phyloP scores from a whole-genome alignment of 64 coral and sea anemone species.

The Stichodactyla helianthus region DNA sequence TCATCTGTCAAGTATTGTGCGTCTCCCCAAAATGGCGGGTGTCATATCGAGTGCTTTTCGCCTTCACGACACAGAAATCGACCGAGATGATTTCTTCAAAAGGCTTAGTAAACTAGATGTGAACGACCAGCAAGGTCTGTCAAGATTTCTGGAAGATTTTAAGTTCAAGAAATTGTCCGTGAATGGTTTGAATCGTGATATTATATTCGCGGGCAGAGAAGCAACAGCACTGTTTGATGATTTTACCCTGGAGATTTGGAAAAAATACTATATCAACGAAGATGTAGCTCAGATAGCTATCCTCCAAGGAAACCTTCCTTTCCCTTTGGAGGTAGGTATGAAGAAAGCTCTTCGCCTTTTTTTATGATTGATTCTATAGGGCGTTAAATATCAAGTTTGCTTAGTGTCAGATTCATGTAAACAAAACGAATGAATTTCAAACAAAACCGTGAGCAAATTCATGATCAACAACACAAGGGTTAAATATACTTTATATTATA shows the following conservation, averaged over 20 bases:
- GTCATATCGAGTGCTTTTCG: slow-evolving; percentile 63
- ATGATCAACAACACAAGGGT: not conserved
- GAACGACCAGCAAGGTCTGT: slow-evolving; percentile 43
- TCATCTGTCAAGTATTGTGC: not conserved
- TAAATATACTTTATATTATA: not conserved
- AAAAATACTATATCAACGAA: slow-evolving; percentile 85
- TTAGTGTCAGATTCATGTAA: not conserved
- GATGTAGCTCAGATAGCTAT: slow-evolving; percentile 86
- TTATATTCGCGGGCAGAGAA: slow-evolving; percentile 66
- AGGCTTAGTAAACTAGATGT: slow-evolving; percentile 73
- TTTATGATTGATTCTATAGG: not conserved
- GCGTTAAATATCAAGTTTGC: not conserved
- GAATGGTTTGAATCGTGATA: slow-evolving; percentile 66
- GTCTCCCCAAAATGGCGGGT: slow-evolving; percentile 25
- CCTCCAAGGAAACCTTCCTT: slow-evolving; percentile 74
- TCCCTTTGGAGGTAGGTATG: slow-evolving; percentile 79
- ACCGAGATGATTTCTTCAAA: slow-evolving; percentile 71
- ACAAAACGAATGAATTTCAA: not conserved
- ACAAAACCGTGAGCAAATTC: not conserved
- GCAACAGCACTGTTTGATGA: slow-evolving; percentile 85
- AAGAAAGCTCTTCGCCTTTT: not conserved
- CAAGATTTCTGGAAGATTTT: slow-evolving; percentile 61
- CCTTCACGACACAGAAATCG: slow-evolving; percentile 41
- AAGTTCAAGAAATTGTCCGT: slow-evolving; percentile 75
- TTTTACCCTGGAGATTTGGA: slow-evolving; percentile 78